phyloP scores from a whole-genome alignment of 2,113 vertebrate genomes.

The Glareola pratincola region DNA sequence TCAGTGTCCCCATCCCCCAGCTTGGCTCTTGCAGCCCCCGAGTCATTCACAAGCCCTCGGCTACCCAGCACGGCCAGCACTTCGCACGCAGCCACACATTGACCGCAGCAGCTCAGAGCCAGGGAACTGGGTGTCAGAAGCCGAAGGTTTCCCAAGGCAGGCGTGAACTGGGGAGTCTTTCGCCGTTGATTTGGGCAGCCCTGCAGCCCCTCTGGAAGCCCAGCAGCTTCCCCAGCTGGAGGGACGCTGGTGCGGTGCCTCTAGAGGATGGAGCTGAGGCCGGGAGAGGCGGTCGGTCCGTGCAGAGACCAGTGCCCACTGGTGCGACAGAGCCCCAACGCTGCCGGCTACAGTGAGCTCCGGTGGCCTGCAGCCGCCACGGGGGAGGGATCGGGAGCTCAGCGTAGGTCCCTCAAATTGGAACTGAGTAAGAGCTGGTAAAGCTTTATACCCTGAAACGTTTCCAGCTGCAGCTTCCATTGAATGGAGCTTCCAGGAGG shows the following conservation, averaged over 20 bases:
- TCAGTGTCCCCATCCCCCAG: fast-evolving
- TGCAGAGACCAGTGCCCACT: background rate
- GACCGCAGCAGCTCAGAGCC: background rate
- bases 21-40: fast-evolving
- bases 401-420: background rate
- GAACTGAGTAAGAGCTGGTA: background rate
- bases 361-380: background rate
- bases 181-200: background rate
- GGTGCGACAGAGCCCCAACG: background rate
- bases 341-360: background rate
- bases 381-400: background rate
- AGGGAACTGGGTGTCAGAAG: background rate
- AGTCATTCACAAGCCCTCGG: background rate
- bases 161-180: background rate
- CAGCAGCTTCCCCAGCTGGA: background rate
- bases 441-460: constrained; percentile 26
- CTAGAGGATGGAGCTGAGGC: background rate
- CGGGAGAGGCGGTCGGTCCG: fast-evolving
- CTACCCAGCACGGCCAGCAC: background rate
- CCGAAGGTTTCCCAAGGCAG: background rate
- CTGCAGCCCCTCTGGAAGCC: background rate
- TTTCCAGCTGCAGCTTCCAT: constrained; percentile 56
- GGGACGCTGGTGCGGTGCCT: fast-evolving
- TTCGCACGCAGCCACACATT: fast-evolving
- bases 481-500: constrained; percentile 50